These are phyloP conservation scores for Dyspetes luteomarginatus DNA, from an alignment of 2,888 invertebrate species.

Conservation along the genomic window DNA sequence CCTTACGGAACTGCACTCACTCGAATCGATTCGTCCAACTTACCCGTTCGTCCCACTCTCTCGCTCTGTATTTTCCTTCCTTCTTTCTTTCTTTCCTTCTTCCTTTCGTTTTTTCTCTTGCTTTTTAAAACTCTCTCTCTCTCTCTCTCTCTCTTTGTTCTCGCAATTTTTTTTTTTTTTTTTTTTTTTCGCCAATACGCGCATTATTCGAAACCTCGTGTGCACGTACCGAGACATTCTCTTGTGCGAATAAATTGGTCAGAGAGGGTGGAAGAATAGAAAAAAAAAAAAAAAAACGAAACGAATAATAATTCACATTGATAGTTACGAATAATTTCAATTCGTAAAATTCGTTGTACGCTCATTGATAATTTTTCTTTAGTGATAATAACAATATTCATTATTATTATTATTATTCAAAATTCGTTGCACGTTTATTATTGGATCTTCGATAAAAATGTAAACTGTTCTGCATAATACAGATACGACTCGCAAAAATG, in stretches of 20 bases:
- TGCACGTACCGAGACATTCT: not conserved
- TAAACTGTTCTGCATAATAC: constrained; percentile 10
- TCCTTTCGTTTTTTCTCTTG: constrained; percentile 28
- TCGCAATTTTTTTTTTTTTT: constrained; percentile 14
- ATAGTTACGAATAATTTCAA: too few species aligned
- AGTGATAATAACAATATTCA: not conserved
- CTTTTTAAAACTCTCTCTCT: constrained; percentile 37
- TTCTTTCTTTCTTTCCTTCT: constrained; percentile 28
- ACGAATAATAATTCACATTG: not conserved
- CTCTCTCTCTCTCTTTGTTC: constrained; percentile 40
- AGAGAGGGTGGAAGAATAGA: not conserved
- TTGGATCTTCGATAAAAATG: constrained; percentile 21
- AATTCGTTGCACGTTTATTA: too few species aligned
- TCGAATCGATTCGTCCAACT: constrained; percentile 67
- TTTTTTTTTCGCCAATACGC: constrained; percentile 36
- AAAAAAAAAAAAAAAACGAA: not conserved
- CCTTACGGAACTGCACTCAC: constrained; percentile 66
- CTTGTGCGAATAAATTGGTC: constrained; percentile 46
- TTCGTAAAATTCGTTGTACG: too few species aligned
- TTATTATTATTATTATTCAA: not conserved
- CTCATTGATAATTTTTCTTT: too few species aligned
- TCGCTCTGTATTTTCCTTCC: constrained; percentile 26
- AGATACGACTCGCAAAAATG: not conserved
- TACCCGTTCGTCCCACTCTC: constrained; percentile 56
- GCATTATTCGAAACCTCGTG: constrained; percentile 4